These are phyloP conservation scores for Nanorana parkeri DNA, from an alignment of 2,113 vertebrate genomes.

Conservation along the genomic window DNA sequence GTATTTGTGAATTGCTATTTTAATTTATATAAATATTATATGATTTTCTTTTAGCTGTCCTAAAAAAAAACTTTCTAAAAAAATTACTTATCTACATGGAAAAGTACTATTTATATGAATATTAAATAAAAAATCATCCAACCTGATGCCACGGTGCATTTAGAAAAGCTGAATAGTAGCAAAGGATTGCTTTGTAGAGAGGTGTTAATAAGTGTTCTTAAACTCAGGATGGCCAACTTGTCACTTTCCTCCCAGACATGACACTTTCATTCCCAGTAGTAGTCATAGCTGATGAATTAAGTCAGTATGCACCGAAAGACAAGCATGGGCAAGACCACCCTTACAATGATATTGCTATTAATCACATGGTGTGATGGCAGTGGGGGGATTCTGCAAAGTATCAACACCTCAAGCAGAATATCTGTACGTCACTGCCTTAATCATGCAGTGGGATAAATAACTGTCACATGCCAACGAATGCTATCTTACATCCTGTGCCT, in stretches of 20 bases:
- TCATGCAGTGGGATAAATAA: constrained; percentile 33
- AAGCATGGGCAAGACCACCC: constrained; percentile 14
- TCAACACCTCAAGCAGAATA: constrained; percentile 35
- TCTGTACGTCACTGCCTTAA: constrained; percentile 22
- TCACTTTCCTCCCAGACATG: constrained; percentile 22
- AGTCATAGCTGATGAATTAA: constrained; percentile 18
- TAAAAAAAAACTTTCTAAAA: too few species aligned
- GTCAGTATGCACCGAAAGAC: constrained; percentile 21
- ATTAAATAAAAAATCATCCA: background rate
- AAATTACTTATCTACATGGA: too few species aligned
- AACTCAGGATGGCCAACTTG: constrained; percentile 12
- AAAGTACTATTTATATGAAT: too few species aligned
- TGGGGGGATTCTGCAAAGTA: constrained; percentile 13
- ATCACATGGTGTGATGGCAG: constrained; percentile 26
- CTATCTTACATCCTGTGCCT: constrained; percentile 19
- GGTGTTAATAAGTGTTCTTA: constrained; percentile 49
- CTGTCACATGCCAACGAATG: constrained; percentile 13
- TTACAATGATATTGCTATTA: constrained; percentile 28
- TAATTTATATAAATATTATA: too few species aligned
- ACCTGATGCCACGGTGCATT: background rate
- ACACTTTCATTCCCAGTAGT: constrained; percentile 30
- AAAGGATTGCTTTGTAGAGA: background rate
- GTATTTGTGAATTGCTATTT: too few species aligned
- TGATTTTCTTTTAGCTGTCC: too few species aligned
- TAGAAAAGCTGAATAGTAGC: background rate